These are phyloP conservation scores for Malurus splendens DNA, from an alignment of 2,797 vertebrate genomes.

Conservation along the genomic window DNA sequence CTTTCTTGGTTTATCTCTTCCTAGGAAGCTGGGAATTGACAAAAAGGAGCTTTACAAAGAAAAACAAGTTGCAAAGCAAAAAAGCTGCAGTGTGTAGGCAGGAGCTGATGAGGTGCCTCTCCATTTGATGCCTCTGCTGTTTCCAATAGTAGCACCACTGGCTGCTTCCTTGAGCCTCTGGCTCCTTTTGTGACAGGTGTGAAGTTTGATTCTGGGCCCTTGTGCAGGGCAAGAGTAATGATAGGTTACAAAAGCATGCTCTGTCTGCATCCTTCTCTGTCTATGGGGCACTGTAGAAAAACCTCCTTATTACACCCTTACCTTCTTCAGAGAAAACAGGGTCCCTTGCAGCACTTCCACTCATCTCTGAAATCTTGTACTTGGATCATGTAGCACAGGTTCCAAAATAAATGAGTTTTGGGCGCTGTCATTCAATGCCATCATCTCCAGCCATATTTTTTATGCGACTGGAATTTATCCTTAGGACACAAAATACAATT, in stretches of 20 bases:
- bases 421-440: background rate
- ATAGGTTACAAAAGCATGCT: accelerated
- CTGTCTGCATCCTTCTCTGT: background rate
- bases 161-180: background rate
- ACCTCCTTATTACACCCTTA: background rate
- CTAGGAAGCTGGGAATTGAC: background rate
- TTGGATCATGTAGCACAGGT: background rate
- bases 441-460: background rate
- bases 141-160: background rate
- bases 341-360: background rate
- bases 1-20: background rate
- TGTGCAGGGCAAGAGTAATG: background rate
- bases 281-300: background rate
- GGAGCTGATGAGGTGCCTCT: background rate
- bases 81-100: background rate
- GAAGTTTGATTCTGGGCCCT: background rate
- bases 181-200: background rate
- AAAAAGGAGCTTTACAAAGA: background rate
- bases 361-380: background rate
- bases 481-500: background rate
- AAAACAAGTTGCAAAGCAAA: background rate
- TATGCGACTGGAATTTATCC: background rate
- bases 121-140: background rate
- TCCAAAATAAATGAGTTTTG: background rate
- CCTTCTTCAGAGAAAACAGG: background rate